Percentiles rank a stretch among this genome's conserved stretches.
phyloP scores from a whole-genome alignment of 2,113 vertebrate species.

The Nansenia antarctica region DNA sequence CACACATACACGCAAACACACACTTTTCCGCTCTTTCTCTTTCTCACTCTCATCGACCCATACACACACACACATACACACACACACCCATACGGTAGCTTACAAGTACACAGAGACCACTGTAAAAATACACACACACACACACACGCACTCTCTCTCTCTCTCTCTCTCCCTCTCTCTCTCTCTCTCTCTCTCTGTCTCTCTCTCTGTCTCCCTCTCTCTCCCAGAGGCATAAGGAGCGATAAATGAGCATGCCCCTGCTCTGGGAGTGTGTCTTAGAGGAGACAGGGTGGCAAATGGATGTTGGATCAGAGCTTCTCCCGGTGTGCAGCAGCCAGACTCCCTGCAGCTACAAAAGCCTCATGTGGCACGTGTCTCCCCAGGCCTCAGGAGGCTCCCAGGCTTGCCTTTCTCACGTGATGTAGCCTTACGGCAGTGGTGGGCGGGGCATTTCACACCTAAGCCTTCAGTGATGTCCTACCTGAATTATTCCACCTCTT shows the following conservation, averaged over 20 bases:
- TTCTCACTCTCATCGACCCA: no score
- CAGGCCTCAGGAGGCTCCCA: background rate
- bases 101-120: background rate
- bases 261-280: background rate
- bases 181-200: no score
- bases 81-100: background rate
- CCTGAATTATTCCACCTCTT: background rate
- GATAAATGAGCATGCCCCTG: slow-evolving; percentile 5
- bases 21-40: background rate
- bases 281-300: background rate
- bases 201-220: no score
- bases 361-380: background rate
- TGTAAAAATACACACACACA: background rate
- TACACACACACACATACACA: background rate
- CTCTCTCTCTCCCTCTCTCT: no score
- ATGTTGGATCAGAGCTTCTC: background rate
- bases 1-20: background rate
- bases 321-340: background rate
- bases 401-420: no score
- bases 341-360: background rate
- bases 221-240: background rate
- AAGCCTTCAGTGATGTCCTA: background rate
- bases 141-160: no score
- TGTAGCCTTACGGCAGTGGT: background rate
- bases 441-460: background rate